Conservation (phyloP, 2,888 invertebrate species). For the Sialis lutaria region DNA sequence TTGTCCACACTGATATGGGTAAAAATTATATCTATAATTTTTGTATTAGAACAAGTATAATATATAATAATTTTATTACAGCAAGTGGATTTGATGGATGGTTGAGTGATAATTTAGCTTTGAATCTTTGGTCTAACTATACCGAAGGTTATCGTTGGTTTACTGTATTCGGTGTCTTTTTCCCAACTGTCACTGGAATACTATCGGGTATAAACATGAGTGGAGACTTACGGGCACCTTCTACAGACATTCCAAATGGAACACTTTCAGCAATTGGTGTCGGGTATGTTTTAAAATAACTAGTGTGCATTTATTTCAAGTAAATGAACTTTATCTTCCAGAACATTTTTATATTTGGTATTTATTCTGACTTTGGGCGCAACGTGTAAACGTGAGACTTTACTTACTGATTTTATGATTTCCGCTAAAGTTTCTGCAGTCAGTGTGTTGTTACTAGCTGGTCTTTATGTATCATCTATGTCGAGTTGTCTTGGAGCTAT, state of each 20-base stretch:
- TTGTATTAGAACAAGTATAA: too few relatives aligned
- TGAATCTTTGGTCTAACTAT: slow-evolving; percentile 70
- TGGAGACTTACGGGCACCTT: slow-evolving; percentile 83
- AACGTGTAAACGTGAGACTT: slow-evolving; percentile 55
- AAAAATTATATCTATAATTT: slow-evolving; percentile 14
- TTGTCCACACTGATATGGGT: slow-evolving; percentile 60
- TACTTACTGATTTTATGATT: slow-evolving; percentile 75
- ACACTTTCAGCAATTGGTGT: slow-evolving; percentile 83
- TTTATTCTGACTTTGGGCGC: slow-evolving; percentile 83
- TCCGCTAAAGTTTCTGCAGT: slow-evolving; percentile 79
- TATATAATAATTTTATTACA: slow-evolving; percentile 20
- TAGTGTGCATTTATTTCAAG: slow-evolving; percentile 2
- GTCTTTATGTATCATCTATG: slow-evolving; percentile 90
- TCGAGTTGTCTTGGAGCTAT: slow-evolving; percentile 90
- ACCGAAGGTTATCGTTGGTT: slow-evolving; percentile 78
- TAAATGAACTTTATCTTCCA: slow-evolving; percentile 22
- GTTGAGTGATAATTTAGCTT: slow-evolving; percentile 56
- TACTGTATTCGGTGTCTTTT: slow-evolving; percentile 92
- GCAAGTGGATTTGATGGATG: slow-evolving; percentile 77
- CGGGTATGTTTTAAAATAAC: slow-evolving; percentile 36
- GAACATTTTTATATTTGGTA: slow-evolving; percentile 73
- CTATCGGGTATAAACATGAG: slow-evolving; percentile 98
- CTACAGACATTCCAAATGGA: slow-evolving; percentile 84
- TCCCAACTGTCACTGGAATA: slow-evolving; percentile 93
- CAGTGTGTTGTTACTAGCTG: slow-evolving; percentile 67